Evolutionary conservation across 2,888 invertebrate species (phyloP).

Genomic region (Eupeodes latifasciatus): DNA sequence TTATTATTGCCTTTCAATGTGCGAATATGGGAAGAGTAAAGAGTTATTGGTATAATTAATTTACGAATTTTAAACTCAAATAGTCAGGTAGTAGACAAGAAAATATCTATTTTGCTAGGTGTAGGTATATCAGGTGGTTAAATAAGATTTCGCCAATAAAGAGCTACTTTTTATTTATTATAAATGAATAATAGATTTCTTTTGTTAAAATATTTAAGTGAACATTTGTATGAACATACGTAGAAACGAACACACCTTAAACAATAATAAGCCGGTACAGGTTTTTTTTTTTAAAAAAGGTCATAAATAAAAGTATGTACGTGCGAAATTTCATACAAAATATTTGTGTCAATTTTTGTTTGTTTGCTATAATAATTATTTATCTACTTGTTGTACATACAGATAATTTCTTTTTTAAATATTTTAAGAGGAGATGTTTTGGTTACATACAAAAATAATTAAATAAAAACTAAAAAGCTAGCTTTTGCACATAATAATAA

Average conservation of each 20-base stretch:
- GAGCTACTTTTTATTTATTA: not conserved
- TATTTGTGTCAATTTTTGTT: conserved; percentile 23
- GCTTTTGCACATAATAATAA: not conserved
- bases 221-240: conserved; percentile 1
- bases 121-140: not conserved
- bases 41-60: conserved; percentile 19
- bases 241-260: conserved; percentile 9
- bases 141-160: not conserved
- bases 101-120: conserved; percentile 4
- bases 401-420: not conserved
- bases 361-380: not conserved
- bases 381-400: not conserved
- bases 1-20: not conserved
- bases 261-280: conserved; percentile 2
- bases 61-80: conserved; percentile 20
- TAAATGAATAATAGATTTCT: conserved; percentile 3
- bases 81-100: conserved; percentile 15
- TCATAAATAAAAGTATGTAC: not conserved
- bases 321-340: conserved; percentile 37
- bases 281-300: not conserved
- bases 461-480: not conserved
- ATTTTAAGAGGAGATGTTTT: not conserved
- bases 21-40: not conserved
- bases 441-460: not conserved
- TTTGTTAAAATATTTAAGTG: conserved; percentile 10